A percentile compares a stretch with the other conserved stretches of the same genome.
Conservation (phyloP, 2,797 vertebrate species). For the Gallinago nigripennis region DNA sequence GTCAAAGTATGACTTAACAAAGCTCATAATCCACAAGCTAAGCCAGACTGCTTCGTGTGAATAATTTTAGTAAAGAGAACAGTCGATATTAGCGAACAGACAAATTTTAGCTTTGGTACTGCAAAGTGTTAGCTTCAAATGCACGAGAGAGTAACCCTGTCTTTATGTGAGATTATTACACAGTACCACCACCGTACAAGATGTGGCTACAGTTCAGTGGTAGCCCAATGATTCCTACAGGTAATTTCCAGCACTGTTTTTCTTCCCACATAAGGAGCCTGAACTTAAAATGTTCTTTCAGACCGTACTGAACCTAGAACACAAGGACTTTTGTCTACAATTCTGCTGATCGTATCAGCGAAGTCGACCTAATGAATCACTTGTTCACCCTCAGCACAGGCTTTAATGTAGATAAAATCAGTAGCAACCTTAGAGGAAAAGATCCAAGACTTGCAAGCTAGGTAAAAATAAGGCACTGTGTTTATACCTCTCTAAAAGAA, state of each 20-base stretch:
- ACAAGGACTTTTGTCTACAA: neutral
- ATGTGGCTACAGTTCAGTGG: neutral
- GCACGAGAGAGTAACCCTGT: neutral
- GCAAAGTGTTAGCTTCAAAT: neutral
- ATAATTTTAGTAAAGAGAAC: neutral
- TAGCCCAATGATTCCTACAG: neutral
- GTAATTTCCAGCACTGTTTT: neutral
- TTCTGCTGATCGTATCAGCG: neutral
- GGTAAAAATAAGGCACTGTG: neutral
- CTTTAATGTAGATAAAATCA: neutral
- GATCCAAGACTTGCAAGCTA: neutral
- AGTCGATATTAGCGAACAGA: neutral
- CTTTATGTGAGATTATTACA: neutral
- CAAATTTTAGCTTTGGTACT: neutral
- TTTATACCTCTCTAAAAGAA: neutral
- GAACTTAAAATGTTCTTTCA: neutral
- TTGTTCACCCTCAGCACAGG: neutral
- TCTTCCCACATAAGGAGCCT: neutral
- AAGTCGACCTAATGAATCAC: neutral
- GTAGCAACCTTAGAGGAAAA: neutral
- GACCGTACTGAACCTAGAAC: neutral
- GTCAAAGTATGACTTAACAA: slow-evolving; percentile 4
- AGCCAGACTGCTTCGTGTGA: neutral
- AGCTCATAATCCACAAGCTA: neutral
- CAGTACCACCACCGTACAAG: neutral